These are phyloP conservation scores for Acestrorhynchus altus DNA, from an alignment of 2,797 vertebrate species.

Conservation along the genomic window DNA sequence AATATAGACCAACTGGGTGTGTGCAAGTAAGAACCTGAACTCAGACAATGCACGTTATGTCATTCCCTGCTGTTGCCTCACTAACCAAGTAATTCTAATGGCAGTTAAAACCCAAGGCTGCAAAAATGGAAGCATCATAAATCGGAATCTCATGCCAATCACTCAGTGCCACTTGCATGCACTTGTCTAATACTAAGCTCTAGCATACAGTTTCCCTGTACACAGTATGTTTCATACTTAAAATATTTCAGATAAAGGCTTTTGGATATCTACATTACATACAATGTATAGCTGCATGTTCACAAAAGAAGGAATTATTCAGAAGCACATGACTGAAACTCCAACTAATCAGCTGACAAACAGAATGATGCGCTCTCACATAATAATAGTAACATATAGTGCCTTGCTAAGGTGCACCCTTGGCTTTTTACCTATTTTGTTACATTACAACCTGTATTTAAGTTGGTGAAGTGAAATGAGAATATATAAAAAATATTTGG, in stretches of 20 bases:
- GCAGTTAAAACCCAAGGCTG: neutral
- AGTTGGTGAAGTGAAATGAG: too few relatives aligned
- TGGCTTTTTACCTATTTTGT: too few relatives aligned
- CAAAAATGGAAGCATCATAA: neutral
- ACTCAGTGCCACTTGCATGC: conserved; percentile 38
- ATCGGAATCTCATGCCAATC: conserved; percentile 29
- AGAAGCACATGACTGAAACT: neutral
- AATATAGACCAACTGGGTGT: neutral
- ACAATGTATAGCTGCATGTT: conserved; percentile 25
- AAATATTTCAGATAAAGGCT: conserved; percentile 53
- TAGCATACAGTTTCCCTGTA: conserved; percentile 43
- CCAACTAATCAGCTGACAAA: neutral
- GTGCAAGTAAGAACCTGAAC: neutral
- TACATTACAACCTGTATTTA: too few relatives aligned
- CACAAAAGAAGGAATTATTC: neutral
- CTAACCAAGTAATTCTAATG: neutral
- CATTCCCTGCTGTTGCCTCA: neutral
- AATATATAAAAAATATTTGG: too few relatives aligned
- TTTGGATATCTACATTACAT: conserved; percentile 53
- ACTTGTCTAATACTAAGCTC: conserved; percentile 36
- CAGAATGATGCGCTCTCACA: neutral
- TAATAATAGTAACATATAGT: too few relatives aligned
- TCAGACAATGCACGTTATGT: neutral
- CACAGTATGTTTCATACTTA: conserved; percentile 47
- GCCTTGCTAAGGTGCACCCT: too few relatives aligned